These are phyloP conservation scores for Neopipo cinnamomea DNA, from an alignment of 2,113 vertebrate species.

Conservation along the genomic window DNA sequence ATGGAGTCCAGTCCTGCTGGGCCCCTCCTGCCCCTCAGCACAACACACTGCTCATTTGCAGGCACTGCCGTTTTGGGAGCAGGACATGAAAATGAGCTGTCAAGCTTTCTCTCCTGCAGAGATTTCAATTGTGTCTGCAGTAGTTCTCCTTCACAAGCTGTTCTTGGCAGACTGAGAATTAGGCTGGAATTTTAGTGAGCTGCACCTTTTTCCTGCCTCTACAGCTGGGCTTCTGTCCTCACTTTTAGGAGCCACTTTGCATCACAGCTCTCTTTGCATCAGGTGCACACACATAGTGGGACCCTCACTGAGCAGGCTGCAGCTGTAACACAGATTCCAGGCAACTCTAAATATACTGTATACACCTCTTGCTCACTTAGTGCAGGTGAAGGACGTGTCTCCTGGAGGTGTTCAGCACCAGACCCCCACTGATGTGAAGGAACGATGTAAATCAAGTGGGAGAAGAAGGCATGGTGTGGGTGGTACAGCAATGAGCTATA, in stretches of 20 bases:
- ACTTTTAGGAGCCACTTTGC: neutral
- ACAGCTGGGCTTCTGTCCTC: neutral
- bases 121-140: neutral
- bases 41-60: neutral
- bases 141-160: neutral
- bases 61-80: neutral
- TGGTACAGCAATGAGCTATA: neutral
- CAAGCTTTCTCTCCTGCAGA: neutral
- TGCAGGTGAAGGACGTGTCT: rapidly evolving
- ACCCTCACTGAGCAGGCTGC: neutral
- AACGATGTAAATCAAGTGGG: neutral
- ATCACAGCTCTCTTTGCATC: neutral
- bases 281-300: rapidly evolving
- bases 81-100: neutral
- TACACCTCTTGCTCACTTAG: neutral
- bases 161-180: neutral
- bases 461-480: neutral
- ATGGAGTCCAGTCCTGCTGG: neutral
- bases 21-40: neutral
- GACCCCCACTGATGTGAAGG: rapidly evolving
- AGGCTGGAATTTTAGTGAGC: neutral
- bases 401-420: neutral
- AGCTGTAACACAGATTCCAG: neutral
- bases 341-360: neutral
- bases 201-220: neutral